A percentile compares a stretch with the other conserved stretches of the same genome.
These are phyloP conservation scores for Phymorhynchus buccinoides DNA, from an alignment of 1,140 invertebrate genomes.

Conservation along the genomic window DNA sequence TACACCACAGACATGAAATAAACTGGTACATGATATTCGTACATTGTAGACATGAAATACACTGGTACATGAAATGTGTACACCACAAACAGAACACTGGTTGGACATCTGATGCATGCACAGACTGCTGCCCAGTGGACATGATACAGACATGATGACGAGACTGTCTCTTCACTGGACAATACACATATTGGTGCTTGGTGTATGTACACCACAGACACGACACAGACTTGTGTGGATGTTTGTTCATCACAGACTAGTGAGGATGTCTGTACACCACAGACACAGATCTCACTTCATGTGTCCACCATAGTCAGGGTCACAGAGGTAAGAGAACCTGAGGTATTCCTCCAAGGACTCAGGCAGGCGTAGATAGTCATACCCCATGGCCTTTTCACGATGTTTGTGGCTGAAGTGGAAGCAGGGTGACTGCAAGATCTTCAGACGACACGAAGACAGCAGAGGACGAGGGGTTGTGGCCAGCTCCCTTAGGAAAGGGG, in stretches of 20 bases:
- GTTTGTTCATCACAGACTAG: no score
- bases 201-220: no score
- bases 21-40: no score
- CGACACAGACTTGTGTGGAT: no score
- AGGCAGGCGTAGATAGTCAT: background rate
- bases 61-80: background rate
- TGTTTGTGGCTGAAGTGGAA: background rate
- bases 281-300: no score
- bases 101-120: background rate
- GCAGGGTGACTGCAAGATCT: conserved; percentile 17
- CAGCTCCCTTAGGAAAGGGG: background rate
- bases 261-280: no score
- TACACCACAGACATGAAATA: no score
- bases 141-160: no score
- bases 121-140: background rate
- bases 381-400: background rate
- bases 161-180: no score
- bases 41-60: background rate
- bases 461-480: background rate
- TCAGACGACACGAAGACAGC: conserved; percentile 18
- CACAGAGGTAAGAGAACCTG: background rate
- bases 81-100: background rate
- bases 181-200: no score
- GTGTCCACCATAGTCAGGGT: background rate
- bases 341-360: background rate